phyloP scores from a whole-genome alignment of 35 echinoderm and acorn worm species.

The Anneissia japonica region DNA sequence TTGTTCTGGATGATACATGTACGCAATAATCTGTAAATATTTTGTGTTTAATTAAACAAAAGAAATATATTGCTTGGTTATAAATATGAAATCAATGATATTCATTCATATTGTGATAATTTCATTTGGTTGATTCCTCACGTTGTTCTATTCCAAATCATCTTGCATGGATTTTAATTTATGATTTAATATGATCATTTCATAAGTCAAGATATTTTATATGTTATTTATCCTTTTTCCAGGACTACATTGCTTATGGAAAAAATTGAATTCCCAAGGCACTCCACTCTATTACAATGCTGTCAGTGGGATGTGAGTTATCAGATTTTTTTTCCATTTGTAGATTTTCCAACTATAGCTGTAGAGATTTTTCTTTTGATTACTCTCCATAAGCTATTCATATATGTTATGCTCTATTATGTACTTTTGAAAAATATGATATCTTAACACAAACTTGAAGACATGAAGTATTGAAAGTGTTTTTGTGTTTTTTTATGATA shows the following conservation, averaged over 20 bases:
- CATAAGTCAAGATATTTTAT: no score
- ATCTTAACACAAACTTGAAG: background rate
- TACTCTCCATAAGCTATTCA: background rate
- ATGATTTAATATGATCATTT: no score
- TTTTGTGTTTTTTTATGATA: slow-evolving; percentile 25
- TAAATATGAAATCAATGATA: no score
- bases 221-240: no score
- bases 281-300: background rate
- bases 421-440: background rate
- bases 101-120: no score
- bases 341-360: background rate
- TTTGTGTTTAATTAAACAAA: no score
- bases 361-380: background rate
- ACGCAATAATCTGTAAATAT: no score
- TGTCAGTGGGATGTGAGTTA: background rate
- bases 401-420: background rate
- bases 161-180: no score
- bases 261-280: background rate
- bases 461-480: background rate
- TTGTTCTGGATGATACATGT: no score
- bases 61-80: no score
- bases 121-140: no score
- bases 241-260: background rate
- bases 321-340: background rate
- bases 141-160: no score